phyloP scores from a whole-genome alignment of 2,113 vertebrate species.

The Camelus dromedarius region DNA sequence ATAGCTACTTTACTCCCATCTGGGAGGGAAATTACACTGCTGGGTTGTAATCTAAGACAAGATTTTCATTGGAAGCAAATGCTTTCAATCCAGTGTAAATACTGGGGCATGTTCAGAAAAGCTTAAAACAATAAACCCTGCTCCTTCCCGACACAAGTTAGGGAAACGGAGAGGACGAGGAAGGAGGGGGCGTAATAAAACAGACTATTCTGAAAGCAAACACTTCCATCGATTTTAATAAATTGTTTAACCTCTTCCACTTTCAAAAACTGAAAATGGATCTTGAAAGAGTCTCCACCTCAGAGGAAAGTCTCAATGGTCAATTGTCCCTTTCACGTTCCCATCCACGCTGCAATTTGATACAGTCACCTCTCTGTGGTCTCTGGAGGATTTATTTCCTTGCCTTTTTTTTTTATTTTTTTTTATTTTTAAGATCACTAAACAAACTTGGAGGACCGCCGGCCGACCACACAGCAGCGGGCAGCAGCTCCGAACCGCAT shows the following conservation, averaged over 20 bases:
- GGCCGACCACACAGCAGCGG: constrained; percentile 87
- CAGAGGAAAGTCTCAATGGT: constrained; percentile 87
- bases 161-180: constrained; percentile 93
- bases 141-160: constrained; percentile 92
- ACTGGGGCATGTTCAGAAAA: constrained; percentile 98
- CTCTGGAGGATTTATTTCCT: constrained; percentile 89
- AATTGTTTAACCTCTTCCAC: constrained; percentile 89
- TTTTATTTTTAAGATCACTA: constrained; percentile 85
- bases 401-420: too few species aligned
- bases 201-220: constrained; percentile 85
- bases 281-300: constrained; percentile 86
- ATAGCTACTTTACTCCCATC: constrained; percentile 93
- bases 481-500: constrained; percentile 86
- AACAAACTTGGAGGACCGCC: constrained; percentile 87
- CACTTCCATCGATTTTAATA: constrained; percentile 86
- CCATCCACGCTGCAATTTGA: constrained; percentile 93
- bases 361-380: constrained; percentile 91
- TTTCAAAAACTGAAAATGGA: constrained; percentile 88
- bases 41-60: constrained; percentile 99
- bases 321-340: constrained; percentile 93
- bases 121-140: constrained; percentile 99
- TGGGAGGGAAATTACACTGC: constrained; percentile 94
- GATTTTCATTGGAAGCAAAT: constrained; percentile 99
- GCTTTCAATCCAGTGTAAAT: constrained; percentile 99
- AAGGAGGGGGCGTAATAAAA: constrained; percentile 85